phyloP scores from a whole-genome alignment of 1,140 invertebrate genomes.

The Maniola jurtina region DNA sequence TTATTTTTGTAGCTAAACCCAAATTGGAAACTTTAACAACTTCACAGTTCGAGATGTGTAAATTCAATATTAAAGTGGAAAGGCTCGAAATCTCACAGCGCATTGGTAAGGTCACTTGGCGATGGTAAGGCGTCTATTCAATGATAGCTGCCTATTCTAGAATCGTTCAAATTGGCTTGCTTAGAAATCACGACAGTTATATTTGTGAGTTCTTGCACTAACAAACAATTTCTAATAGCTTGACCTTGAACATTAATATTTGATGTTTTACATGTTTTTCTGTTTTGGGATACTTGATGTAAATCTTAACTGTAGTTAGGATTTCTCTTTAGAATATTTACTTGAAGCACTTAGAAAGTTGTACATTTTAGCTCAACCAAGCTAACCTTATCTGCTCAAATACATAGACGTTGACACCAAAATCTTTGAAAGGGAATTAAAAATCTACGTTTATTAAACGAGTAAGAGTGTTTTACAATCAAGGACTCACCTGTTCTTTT shows the following conservation, averaged over 20 bases:
- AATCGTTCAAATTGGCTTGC: not conserved
- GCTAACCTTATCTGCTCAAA: too few relatives aligned
- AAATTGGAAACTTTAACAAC: too few relatives aligned
- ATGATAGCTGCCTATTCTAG: not conserved
- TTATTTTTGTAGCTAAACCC: too few relatives aligned
- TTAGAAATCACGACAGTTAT: not conserved
- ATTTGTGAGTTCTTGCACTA: not conserved
- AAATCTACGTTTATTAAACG: not conserved
- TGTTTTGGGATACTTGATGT: too few relatives aligned
- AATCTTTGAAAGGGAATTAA: not conserved
- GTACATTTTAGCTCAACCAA: too few relatives aligned
- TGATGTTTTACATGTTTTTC: too few relatives aligned
- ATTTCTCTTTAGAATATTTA: too few relatives aligned
- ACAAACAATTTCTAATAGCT: not conserved
- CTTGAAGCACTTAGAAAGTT: too few relatives aligned
- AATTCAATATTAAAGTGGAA: not conserved
- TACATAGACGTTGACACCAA: too few relatives aligned
- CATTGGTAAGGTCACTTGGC: not conserved
- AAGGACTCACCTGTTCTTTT: constrained; percentile 89
- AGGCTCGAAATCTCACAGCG: not conserved
- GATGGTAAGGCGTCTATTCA: not conserved
- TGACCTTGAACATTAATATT: not conserved
- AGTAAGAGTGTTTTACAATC: constrained; percentile 33
- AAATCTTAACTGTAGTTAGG: too few relatives aligned
- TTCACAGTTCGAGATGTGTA: not conserved